A percentile compares a stretch with the other conserved stretches of the same genome.
phyloP scores from a whole-genome alignment of 2,888 invertebrate genomes.

The Spicauda simplicius region DNA sequence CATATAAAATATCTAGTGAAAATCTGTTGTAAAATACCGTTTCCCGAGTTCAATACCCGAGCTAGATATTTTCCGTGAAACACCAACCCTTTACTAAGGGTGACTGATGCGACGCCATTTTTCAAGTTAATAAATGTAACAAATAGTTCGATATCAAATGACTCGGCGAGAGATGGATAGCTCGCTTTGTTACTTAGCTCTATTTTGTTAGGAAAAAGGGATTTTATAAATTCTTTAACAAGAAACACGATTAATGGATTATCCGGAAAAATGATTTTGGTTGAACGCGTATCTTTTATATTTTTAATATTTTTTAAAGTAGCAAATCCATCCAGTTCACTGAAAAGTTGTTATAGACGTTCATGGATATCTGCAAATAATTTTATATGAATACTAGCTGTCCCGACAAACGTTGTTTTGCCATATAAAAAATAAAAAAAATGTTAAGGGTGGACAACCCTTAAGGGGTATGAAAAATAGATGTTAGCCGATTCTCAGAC shows the following conservation, averaged over 20 bases:
- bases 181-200: constrained; percentile 10
- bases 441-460: too few species aligned
- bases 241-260: neutral
- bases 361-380: too few species aligned
- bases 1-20: neutral
- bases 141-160: constrained; percentile 33
- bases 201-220: constrained; percentile 10
- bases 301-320: too few species aligned
- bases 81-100: constrained; percentile 7
- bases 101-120: constrained; percentile 25
- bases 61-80: constrained; percentile 1
- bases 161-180: constrained; percentile 22
- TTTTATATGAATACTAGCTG: too few species aligned
- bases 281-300: too few species aligned
- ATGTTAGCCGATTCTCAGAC: too few species aligned
- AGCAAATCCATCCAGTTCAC: too few species aligned
- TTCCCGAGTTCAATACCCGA: neutral
- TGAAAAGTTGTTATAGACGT: too few species aligned
- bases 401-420: too few species aligned
- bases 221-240: neutral
- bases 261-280: neutral
- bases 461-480: too few species aligned
- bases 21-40: neutral
- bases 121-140: constrained; percentile 33
- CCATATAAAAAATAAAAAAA: too few species aligned